Evolutionary conservation across 1,140 invertebrate species (phyloP), one percentile per base, ranked within the genome.

Genomic region (Drosophila nigrodunni): DNA sequence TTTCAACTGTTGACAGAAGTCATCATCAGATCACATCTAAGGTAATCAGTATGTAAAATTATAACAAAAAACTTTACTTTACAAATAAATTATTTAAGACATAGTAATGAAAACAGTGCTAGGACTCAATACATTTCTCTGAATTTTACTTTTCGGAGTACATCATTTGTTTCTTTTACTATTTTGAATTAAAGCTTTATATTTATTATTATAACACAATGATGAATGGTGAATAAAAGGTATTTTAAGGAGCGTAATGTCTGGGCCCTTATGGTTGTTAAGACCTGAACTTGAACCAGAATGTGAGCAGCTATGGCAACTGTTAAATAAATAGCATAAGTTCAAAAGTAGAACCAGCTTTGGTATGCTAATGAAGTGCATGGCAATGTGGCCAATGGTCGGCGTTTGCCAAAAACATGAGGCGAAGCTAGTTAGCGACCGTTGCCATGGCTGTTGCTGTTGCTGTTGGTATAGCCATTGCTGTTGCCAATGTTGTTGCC

Each of bases 331-430:
- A 65, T 66, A 30, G 41, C 34, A 25, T 35, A 55, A 55, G 39
- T 69, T 13, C 10, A 3, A 54, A 13, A 39, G 15, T 39, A 37
- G 5, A 55, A 18, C 4, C 58, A 18, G 34, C 74, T 74, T 70
- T 64, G 41, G 37, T 65, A 89, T 87, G 85, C 82, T 82, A 87
- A 87, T 87, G 69, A 74, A 80, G 62, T 78, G 43, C 60, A 64
- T 50, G 71, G 54, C 54, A 69, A 65, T 74, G 75, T 58, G 74
- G 57, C 49, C 73, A 75, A 75, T 71, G 70, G 68, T 49, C 55
- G 47, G 37, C 30, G 54, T 15, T 37, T 41, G 71, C 30, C 49
- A 67, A 30, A 41, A 62, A 64, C 37, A 43, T 54, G 57, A 74
- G 71, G 71, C 71, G 21, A 15, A 39, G 59, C 68, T 72, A 65